Percentiles rank a stretch among this genome's conserved stretches.
Conservation (phyloP, 2,888 invertebrate genomes). For the Dilophus febrilis region DNA sequence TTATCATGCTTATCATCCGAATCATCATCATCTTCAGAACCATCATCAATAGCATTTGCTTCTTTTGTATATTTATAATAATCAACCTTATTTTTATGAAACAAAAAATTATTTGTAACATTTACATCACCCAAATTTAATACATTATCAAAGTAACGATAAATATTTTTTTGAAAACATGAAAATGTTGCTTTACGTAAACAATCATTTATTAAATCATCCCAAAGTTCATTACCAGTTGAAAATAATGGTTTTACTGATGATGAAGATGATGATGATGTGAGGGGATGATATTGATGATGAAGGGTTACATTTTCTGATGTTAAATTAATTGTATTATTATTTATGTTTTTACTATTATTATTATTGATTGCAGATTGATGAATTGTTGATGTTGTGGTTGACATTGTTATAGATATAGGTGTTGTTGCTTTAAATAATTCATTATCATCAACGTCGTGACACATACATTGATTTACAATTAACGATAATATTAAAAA, state of each 20-base stretch:
- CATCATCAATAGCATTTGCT: slow-evolving; percentile 28
- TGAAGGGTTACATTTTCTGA: no score
- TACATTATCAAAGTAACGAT: slow-evolving; percentile 50
- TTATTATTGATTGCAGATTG: no score
- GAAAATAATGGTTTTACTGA: slow-evolving; percentile 9
- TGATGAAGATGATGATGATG: background rate
- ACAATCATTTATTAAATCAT: slow-evolving; percentile 54
- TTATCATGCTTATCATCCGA: no score
- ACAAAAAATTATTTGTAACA: slow-evolving; percentile 43
- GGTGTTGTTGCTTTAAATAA: no score
- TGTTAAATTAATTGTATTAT: no score
- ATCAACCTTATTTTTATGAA: slow-evolving; percentile 45
- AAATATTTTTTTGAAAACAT: slow-evolving; percentile 63
- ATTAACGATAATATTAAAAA: no score
- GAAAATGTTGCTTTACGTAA: slow-evolving; percentile 44
- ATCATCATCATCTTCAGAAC: slow-evolving; percentile 14
- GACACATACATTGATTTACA: no score
- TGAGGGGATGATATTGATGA: no score
- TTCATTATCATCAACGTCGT: no score
- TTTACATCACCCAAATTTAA: slow-evolving; percentile 47
- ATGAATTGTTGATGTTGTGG: no score
- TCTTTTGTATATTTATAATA: slow-evolving; percentile 37
- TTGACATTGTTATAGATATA: no score
- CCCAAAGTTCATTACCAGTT: slow-evolving; percentile 54
- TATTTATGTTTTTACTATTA: no score